Evolutionary conservation across 2,797 vertebrate genomes (phyloP).

Genomic region (Melanogrammus aeglefinus): DNA sequence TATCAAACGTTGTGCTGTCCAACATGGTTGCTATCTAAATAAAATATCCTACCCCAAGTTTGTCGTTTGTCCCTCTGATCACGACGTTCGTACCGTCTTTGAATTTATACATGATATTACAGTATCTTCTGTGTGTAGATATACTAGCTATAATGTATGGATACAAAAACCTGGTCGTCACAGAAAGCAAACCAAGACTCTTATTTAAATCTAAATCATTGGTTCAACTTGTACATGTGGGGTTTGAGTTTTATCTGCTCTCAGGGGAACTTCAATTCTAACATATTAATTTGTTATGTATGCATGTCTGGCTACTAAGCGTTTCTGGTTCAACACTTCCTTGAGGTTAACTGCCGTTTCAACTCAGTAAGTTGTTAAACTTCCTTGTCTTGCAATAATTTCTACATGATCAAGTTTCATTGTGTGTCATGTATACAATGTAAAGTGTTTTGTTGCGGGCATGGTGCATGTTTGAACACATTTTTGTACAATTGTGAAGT

Average conservation of each 20-base stretch:
- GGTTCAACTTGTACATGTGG: background rate
- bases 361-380: no score
- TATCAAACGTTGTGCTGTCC: background rate
- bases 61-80: background rate
- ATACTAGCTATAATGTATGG: background rate
- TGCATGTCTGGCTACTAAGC: no score
- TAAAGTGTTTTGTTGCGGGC: no score
- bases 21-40: background rate
- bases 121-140: background rate
- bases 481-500: background rate
- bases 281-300: no score
- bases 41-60: background rate
- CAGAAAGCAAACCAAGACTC: background rate
- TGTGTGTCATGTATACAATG: no score
- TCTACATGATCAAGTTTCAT: no score
- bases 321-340: no score
- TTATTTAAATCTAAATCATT: background rate
- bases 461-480: background rate
- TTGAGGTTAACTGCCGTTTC: no score
- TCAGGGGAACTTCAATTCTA: background rate
- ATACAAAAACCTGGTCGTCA: background rate
- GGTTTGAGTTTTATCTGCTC: background rate
- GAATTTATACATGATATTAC: no score
- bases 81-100: background rate
- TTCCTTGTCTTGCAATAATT: no score